Conservation (phyloP, 2,888 invertebrate genomes). For the Harmothoe impar region DNA sequence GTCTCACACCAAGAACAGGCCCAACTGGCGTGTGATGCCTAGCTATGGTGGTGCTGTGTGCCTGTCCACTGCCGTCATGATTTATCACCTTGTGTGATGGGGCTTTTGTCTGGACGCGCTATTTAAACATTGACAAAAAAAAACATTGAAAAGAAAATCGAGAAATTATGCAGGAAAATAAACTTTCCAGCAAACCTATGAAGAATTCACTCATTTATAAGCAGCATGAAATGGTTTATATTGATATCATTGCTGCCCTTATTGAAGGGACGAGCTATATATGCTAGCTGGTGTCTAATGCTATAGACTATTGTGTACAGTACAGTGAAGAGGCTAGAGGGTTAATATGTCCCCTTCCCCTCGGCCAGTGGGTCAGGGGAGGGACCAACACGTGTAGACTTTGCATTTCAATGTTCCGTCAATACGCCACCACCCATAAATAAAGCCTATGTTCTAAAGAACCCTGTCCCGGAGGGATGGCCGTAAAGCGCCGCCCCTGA, state of each 20-base stretch:
- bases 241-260: too few relatives aligned
- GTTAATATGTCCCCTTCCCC: neutral
- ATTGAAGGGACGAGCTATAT: too few relatives aligned
- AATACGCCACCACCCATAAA: conserved; percentile 21
- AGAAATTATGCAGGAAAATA: too few relatives aligned
- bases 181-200: too few relatives aligned
- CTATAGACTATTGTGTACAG: too few relatives aligned
- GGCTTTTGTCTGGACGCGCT: neutral
- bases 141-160: too few relatives aligned
- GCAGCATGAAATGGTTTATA: too few relatives aligned
- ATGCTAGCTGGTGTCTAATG: too few relatives aligned
- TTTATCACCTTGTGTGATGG: conserved; percentile 23
- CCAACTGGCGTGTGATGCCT: conserved; percentile 23
- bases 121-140: neutral
- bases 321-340: neutral
- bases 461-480: neutral
- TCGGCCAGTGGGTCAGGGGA: conserved; percentile 40
- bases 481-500: neutral
- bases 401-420: conserved; percentile 49
- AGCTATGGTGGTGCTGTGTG: conserved; percentile 20
- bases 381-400: conserved; percentile 46
- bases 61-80: conserved; percentile 40
- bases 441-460: conserved; percentile 36
- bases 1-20: neutral
- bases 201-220: too few relatives aligned